A percentile compares a stretch with the other conserved stretches of the same genome.
These are phyloP conservation scores for Leptopterna dolabrata DNA, from an alignment of 2,888 invertebrate genomes.

Conservation along the genomic window DNA sequence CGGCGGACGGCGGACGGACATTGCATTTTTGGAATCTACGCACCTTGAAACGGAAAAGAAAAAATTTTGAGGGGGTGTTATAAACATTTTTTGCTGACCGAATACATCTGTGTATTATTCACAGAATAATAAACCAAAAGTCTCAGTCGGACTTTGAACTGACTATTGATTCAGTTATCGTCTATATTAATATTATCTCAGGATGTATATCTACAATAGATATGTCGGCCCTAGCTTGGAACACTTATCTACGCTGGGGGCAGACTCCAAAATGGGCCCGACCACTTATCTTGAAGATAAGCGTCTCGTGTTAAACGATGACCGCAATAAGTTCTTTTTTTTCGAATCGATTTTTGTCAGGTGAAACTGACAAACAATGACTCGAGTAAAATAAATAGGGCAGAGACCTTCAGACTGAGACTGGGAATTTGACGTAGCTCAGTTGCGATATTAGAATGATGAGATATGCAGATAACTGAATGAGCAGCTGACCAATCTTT, in stretches of 20 bases:
- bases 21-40: too few species aligned
- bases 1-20: too few species aligned
- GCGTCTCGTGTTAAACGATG: neutral
- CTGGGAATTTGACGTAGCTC: too few species aligned
- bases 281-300: neutral
- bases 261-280: neutral
- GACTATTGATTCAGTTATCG: neutral
- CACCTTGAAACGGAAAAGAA: too few species aligned
- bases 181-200: too few species aligned
- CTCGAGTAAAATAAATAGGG: neutral
- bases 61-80: too few species aligned
- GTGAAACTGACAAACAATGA: neutral
- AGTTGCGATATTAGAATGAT: too few species aligned
- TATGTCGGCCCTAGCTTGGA: neutral
- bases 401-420: neutral
- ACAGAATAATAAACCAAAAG: too few species aligned
- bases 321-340: neutral
- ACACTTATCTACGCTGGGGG: neutral
- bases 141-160: neutral
- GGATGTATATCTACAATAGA: neutral
- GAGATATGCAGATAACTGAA: too few species aligned
- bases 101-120: too few species aligned
- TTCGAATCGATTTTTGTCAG: neutral
- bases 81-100: too few species aligned
- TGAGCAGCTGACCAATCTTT: too few species aligned